Evolutionary conservation across 2,797 vertebrate species (phyloP).

Genomic region (Chlorospingus flavigularis): DNA sequence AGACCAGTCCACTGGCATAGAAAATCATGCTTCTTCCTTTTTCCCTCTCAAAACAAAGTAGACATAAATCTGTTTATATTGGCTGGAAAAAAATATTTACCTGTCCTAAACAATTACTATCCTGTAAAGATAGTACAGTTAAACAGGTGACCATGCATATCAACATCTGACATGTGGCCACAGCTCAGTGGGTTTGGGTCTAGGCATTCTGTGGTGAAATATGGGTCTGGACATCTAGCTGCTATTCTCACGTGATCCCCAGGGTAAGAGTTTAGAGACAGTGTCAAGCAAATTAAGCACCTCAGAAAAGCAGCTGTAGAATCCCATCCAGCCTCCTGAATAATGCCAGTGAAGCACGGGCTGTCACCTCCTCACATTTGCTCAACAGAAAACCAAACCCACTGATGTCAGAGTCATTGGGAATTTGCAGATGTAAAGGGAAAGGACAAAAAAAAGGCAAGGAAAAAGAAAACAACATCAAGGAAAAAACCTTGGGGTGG

Average conservation of each 20-base stretch:
- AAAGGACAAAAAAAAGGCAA: fast-evolving
- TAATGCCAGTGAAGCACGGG: fast-evolving
- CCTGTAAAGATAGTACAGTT: not conserved
- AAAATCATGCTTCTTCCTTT: not conserved
- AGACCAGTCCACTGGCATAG: not conserved
- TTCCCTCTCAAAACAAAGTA: not conserved
- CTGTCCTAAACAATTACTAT: conserved; percentile 25
- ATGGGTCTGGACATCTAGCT: conserved; percentile 22
- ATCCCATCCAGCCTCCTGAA: not conserved
- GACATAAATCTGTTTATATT: conserved; percentile 29
- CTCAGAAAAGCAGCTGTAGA: not conserved
- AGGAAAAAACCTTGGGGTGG: not conserved
- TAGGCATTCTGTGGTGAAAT: not conserved
- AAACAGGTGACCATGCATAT: conserved; percentile 2
- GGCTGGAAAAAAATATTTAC: conserved; percentile 10
- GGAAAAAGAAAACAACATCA: fast-evolving
- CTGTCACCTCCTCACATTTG: not conserved
- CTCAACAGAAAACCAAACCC: not conserved
- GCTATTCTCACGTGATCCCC: not conserved
- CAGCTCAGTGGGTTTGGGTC: not conserved
- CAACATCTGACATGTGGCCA: conserved; percentile 18
- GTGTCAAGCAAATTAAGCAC: conserved; percentile 44
- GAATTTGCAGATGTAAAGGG: not conserved
- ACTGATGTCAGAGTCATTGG: not conserved
- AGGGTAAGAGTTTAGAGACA: not conserved